phyloP scores from a whole-genome alignment of 1,140 invertebrate species.

The Drosophila tani region DNA sequence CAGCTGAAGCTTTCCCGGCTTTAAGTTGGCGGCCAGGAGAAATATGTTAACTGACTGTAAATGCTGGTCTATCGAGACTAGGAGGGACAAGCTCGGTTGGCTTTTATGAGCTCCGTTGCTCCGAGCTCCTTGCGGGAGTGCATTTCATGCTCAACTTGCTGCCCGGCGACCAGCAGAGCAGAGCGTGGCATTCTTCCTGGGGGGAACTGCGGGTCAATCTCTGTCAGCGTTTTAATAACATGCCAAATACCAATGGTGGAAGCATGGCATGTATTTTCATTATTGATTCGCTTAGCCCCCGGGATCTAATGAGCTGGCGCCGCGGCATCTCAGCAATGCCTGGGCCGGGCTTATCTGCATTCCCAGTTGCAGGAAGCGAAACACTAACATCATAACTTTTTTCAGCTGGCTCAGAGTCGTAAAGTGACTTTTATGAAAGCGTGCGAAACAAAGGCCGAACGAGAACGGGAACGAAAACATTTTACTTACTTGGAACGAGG shows the following conservation, averaged over 20 bases:
- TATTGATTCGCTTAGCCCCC: slow-evolving; percentile 24
- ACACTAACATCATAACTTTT: slow-evolving; percentile 55
- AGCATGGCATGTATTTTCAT: slow-evolving; percentile 23
- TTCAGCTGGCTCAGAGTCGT: slow-evolving; percentile 36
- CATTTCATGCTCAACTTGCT: slow-evolving; percentile 54
- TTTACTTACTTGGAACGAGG: slow-evolving; percentile 93
- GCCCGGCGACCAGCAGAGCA: slow-evolving; percentile 10
- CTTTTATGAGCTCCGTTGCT: slow-evolving; percentile 37
- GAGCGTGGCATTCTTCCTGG: not conserved
- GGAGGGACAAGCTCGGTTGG: slow-evolving; percentile 47
- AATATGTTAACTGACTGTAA: slow-evolving; percentile 40
- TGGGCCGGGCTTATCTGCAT: slow-evolving; percentile 38
- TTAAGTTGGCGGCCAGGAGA: slow-evolving; percentile 7
- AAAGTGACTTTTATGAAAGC: slow-evolving; percentile 51
- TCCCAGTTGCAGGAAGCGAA: slow-evolving; percentile 24
- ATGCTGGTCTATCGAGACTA: slow-evolving; percentile 25
- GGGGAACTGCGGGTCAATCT: slow-evolving; percentile 27
- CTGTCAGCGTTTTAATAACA: slow-evolving; percentile 53
- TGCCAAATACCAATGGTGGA: slow-evolving; percentile 6
- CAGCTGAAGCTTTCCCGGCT: slow-evolving; percentile 19
- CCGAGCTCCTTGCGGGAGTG: slow-evolving; percentile 21
- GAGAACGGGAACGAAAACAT: slow-evolving; percentile 34
- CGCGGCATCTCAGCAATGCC: slow-evolving; percentile 12
- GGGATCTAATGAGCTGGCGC: slow-evolving; percentile 24
- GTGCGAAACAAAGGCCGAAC: slow-evolving; percentile 30